These are phyloP conservation scores for Idris sp. DNA, from an alignment of 1,140 invertebrate species.

Conservation along the genomic window DNA sequence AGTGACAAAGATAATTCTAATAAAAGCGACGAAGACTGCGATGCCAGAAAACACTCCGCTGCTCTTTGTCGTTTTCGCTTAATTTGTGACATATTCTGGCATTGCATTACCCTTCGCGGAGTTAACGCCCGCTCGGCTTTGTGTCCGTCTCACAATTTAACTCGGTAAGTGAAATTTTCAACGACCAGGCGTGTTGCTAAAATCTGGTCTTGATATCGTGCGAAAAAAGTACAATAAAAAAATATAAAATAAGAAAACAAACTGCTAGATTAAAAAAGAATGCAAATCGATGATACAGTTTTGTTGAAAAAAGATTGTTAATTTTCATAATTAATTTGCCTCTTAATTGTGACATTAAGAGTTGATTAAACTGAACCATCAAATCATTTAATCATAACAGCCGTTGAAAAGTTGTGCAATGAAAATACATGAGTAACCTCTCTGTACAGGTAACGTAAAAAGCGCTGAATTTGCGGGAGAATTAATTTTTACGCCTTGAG, in stretches of 20 bases:
- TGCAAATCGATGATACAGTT: too few species aligned
- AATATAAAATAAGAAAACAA: background rate
- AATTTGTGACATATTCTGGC: conserved; percentile 78
- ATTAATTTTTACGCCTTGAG: conserved; percentile 51
- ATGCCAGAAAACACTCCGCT: conserved; percentile 67
- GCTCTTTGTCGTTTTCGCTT: conserved; percentile 68
- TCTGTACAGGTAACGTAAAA: too few species aligned
- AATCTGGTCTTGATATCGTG: conserved; percentile 40
- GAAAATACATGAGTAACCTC: too few species aligned
- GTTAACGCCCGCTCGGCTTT: conserved; percentile 60
- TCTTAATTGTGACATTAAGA: too few species aligned
- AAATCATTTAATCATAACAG: too few species aligned
- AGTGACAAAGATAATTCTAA: conserved; percentile 80
- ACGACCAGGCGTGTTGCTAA: conserved; percentile 29
- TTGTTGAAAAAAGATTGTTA: too few species aligned
- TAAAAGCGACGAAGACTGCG: conserved; percentile 75
- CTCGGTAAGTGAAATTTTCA: conserved; percentile 56
- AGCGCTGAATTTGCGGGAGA: conserved; percentile 26
- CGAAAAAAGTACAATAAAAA: conserved; percentile 8
- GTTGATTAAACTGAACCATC: too few species aligned
- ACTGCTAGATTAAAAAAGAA: too few species aligned
- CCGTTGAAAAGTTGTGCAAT: too few species aligned
- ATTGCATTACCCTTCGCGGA: conserved; percentile 67
- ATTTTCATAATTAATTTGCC: too few species aligned
- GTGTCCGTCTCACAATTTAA: conserved; percentile 60